Evolutionary conservation across 2,113 vertebrate species (phyloP), one percentile per base, ranked within the genome.

Genomic region (Atherinomorus stipes): DNA sequence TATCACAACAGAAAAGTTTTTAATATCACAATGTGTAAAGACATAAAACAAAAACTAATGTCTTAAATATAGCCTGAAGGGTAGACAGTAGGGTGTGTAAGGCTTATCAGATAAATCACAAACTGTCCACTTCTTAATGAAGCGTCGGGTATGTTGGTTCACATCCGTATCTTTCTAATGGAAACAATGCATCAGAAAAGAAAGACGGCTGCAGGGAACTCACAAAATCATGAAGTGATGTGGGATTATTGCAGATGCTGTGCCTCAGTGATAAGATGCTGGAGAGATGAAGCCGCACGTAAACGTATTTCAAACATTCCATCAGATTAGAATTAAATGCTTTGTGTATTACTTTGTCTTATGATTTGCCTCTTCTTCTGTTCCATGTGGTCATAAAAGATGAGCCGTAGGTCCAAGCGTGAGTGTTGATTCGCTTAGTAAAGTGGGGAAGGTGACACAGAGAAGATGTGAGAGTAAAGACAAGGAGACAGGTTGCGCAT

Each of bases 291-390:
- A 57, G 61, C 45, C 1, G 45, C 51, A 28, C 38, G 59, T 38
- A 47, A 56, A 11, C 40, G 44, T 11, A 18, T 52, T 23, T 74
- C 44, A 65, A 28, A 2, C 11, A 25, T 64, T 60, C 16, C 66
- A 40, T 54, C 34, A 69, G 78, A 76, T 52, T 50, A 68, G 58
- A 38, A 52, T 1, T 3, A 11, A 40, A 26, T 4, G n/a, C 19
- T 26, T 21, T 1, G 0, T 44, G 47, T 45, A 12, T 83, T 68
- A 85, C 87, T 79, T 74, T 69, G 59, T 37, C 49, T 50, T 52
- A 19, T 40, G 67, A 74, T 76, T 63, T 31, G 31, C 37, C 44
- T 58, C 26, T 5, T n/a, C 61, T 59, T 12, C 7, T 21, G 0
- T 42, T 64, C 23, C 40, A 21, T 40, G 61, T 15, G 54, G 56